Percentiles rank a stretch among this genome's conserved stretches.
Evolutionary conservation across 2,113 vertebrate species (phyloP).

Genomic region (Eubucco bourcierii): DNA sequence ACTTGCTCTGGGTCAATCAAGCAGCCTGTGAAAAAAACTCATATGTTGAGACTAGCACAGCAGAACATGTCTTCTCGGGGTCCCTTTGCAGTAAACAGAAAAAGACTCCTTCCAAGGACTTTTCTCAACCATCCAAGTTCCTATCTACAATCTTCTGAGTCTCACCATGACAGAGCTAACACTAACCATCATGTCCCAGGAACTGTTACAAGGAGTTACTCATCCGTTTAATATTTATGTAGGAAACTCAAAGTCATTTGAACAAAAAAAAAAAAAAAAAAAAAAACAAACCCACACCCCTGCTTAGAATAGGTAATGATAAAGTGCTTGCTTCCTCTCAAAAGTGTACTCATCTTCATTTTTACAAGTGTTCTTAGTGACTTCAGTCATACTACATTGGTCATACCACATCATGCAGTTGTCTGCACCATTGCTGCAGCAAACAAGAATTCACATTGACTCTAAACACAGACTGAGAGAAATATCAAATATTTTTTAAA

Average conservation of each 20-base stretch:
- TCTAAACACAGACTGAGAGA: background rate
- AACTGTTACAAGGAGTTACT: background rate
- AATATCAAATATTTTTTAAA: background rate
- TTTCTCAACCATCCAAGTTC: background rate
- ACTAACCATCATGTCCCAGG: background rate
- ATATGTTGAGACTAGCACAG: background rate
- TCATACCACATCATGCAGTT: background rate
- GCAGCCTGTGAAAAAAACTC: background rate
- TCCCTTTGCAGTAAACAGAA: background rate
- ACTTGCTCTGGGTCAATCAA: background rate
- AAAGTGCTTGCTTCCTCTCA: background rate
- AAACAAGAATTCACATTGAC: background rate
- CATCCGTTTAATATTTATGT: background rate
- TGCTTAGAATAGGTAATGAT: background rate
- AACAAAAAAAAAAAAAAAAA: conserved; percentile 2
- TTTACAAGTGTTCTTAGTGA: background rate
- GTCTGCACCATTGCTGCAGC: background rate
- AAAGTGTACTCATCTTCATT: background rate
- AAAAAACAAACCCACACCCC: too few species aligned
- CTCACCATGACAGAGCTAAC: background rate
- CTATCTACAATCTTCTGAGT: background rate
- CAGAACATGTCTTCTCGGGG: background rate
- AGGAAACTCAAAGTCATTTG: background rate
- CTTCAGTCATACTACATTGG: background rate
- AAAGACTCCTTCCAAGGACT: background rate